These are phyloP conservation scores for Channa striata DNA, from an alignment of 2,797 vertebrate genomes.

Conservation along the genomic window DNA sequence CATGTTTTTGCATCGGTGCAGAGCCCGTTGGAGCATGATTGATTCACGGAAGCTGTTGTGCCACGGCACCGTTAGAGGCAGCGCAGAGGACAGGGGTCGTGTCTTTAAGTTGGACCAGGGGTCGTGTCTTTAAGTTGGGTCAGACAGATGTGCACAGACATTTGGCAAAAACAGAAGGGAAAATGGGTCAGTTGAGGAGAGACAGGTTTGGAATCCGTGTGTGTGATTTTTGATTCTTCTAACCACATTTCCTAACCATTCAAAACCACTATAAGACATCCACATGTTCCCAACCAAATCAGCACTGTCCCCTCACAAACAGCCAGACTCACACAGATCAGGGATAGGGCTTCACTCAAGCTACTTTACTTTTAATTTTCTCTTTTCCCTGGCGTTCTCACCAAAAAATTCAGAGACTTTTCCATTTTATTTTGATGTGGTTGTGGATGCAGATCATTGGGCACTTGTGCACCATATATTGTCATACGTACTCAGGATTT, in stretches of 20 bases:
- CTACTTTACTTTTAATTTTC: neutral
- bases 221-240: too few species aligned
- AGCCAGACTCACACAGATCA: neutral
- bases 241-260: too few species aligned
- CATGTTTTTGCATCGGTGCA: slow-evolving; percentile 25
- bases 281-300: neutral
- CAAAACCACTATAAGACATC: neutral
- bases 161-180: too few species aligned
- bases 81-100: neutral
- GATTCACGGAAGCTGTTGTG: slow-evolving; percentile 37
- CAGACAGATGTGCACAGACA: neutral
- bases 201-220: too few species aligned
- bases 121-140: slow-evolving; percentile 7
- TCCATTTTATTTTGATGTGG: neutral
- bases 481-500: too few species aligned
- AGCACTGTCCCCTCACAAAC: neutral
- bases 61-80: slow-evolving; percentile 14
- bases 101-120: slow-evolving; percentile 16
- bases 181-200: too few species aligned
- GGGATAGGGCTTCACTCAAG: neutral
- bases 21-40: slow-evolving; percentile 32
- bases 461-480: too few species aligned
- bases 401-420: neutral
- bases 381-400: neutral
- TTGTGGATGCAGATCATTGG: neutral